Percentiles rank a stretch among this genome's conserved stretches.
phyloP scores from a whole-genome alignment of 92 coral and sea anemone species.

The Heliopora coerulea region DNA sequence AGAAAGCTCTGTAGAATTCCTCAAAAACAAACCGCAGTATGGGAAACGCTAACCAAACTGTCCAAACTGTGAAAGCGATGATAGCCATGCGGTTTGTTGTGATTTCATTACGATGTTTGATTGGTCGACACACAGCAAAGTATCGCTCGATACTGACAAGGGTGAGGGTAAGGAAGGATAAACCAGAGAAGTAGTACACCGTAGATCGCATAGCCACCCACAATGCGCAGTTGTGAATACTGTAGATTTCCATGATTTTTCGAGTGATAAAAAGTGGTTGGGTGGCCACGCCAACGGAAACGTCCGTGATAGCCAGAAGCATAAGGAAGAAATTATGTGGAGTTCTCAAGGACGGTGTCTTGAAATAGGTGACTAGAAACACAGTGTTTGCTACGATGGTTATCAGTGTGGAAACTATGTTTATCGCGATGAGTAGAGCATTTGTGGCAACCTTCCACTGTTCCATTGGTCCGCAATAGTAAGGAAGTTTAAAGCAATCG shows the following conservation, averaged over 20 bases:
- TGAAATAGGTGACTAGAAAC: conserved; percentile 32
- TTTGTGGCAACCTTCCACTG: conserved; percentile 31
- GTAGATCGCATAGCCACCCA: conserved; percentile 35
- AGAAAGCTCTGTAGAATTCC: conserved; percentile 8
- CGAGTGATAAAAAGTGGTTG: conserved; percentile 45
- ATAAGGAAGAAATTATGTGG: conserved; percentile 36
- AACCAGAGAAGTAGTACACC: conserved; percentile 41
- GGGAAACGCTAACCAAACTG: conserved; percentile 27
- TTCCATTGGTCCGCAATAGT: conserved; percentile 19
- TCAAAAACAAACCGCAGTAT: conserved; percentile 11
- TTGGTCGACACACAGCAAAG: conserved; percentile 44
- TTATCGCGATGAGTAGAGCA: conserved; percentile 27
- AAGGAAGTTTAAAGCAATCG: conserved; percentile 23
- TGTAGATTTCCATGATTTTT: conserved; percentile 44
- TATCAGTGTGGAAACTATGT: conserved; percentile 25
- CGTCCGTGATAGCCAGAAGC: conserved; percentile 44
- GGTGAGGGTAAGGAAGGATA: conserved; percentile 47
- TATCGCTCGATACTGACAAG: conserved; percentile 54
- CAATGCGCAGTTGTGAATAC: conserved; percentile 39
- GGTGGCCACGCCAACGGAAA: conserved; percentile 35
- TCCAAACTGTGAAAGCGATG: conserved; percentile 36
- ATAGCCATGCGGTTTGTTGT: conserved; percentile 40
- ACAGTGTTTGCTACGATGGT: conserved; percentile 38
- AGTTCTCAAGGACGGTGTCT: conserved; percentile 30
- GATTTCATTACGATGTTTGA: conserved; percentile 36